These are phyloP conservation scores for Tachystola acroxantha DNA, from an alignment of 2,888 invertebrate genomes.

Conservation along the genomic window DNA sequence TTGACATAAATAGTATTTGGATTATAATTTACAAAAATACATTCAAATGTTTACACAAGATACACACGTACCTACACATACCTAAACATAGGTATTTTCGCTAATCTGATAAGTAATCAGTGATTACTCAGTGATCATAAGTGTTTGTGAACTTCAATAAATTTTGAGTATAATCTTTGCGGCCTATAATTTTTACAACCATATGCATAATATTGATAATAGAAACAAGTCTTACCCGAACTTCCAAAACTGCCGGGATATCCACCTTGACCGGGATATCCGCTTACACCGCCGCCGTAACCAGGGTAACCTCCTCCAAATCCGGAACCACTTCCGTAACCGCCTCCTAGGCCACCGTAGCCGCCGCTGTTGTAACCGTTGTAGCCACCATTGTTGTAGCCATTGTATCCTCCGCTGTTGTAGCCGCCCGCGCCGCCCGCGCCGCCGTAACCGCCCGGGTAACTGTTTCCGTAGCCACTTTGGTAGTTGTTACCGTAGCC, in stretches of 20 bases:
- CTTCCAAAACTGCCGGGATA: slow-evolving; percentile 10
- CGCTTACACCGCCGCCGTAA: slow-evolving; percentile 18
- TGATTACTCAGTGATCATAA: too few relatives aligned
- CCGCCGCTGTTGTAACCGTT: slow-evolving; percentile 19
- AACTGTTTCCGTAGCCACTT: slow-evolving; percentile 24
- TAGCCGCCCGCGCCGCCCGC: slow-evolving; percentile 4
- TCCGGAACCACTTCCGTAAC: slow-evolving; percentile 16
- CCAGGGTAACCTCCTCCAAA: slow-evolving; percentile 11
- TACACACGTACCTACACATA: too few relatives aligned
- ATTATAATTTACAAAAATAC: too few relatives aligned
- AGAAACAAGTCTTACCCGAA: slow-evolving; percentile 3
- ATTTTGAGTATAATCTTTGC: too few relatives aligned
- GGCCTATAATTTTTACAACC: too few relatives aligned
- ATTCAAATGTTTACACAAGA: too few relatives aligned
- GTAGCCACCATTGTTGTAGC: slow-evolving; percentile 10
- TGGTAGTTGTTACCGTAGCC: slow-evolving; percentile 27
- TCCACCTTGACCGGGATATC: slow-evolving; percentile 9
- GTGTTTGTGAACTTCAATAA: too few relatives aligned
- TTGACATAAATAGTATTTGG: too few relatives aligned
- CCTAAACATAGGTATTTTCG: too few relatives aligned
- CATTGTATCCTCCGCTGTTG: slow-evolving; percentile 4
- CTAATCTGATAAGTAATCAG: too few relatives aligned
- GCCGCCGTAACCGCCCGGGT: slow-evolving; percentile 5
- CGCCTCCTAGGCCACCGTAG: slow-evolving; percentile 23
- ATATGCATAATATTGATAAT: too few relatives aligned